Evolutionary conservation across 92 coral and sea anemone genomes (phyloP).

Genomic region (Porites evermanni): DNA sequence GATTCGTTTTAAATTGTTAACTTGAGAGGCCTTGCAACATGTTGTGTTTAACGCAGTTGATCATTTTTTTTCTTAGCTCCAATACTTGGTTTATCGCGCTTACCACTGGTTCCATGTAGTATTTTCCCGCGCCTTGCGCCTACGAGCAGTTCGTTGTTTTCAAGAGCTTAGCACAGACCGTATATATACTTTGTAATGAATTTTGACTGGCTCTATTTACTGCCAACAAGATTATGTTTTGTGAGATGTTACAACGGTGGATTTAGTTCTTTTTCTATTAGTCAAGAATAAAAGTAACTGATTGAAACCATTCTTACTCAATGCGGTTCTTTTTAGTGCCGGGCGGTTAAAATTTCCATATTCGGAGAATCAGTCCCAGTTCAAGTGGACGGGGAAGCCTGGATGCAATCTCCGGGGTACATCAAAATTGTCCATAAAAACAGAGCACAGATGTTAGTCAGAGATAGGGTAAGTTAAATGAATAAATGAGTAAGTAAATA

Average conservation of each 20-base stretch:
- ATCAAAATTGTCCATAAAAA: conserved; percentile 97
- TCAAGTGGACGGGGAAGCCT: conserved; percentile 99
- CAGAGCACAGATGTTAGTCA: conserved; percentile 98
- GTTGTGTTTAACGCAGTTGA: too few relatives aligned
- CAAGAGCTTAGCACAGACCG: neutral
- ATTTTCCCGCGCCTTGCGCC: neutral
- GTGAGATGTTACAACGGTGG: too few relatives aligned
- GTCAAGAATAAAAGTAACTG: neutral
- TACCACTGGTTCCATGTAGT: neutral
- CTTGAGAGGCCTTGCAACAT: too few relatives aligned
- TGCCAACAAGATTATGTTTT: too few relatives aligned
- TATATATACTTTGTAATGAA: too few relatives aligned
- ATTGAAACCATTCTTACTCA: neutral
- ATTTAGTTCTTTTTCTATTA: too few relatives aligned
- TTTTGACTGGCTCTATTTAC: too few relatives aligned
- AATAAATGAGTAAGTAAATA: too few relatives aligned
- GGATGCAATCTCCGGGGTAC: conserved; percentile 99
- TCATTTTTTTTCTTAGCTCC: neutral
- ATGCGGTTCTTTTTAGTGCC: conserved; percentile 74
- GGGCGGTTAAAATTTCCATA: conserved; percentile 91
- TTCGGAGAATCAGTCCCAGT: conserved; percentile 95
- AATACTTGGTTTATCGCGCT: neutral
- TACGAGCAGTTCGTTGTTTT: neutral
- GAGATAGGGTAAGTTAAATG: conserved; percentile 85
- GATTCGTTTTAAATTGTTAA: too few relatives aligned